Base-by-base conservation (phyloP, 2,888 invertebrate species). In the Andrena flavipes region DNA sequence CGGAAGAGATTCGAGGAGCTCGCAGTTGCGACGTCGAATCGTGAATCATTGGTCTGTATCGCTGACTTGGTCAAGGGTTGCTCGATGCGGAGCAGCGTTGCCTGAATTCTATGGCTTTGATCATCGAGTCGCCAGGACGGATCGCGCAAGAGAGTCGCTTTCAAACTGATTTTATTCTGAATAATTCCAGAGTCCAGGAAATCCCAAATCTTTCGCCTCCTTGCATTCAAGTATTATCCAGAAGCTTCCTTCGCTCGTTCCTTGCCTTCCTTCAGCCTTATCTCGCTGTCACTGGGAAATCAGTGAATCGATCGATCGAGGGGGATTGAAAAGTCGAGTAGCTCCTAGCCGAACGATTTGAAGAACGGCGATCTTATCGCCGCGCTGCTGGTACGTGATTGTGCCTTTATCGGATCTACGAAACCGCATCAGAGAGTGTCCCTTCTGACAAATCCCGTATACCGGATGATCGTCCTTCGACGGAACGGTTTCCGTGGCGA, bases 401-500 rank as follows among this genome's bases (percentile, higher is more conserved):
- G 20, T n/a, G 23, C 8, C 20, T 54, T 54, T 20, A 54, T 54
- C 54, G 54, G 30, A 26, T 26, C 30, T 3, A n/a, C 60, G 30
- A 60, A 60, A 49, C 49, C 51, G 54, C 42, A 10, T 51, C 5
- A 49, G 23, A 23, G 35, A 62, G 5, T 20, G 62, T 69, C 10
- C 10, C 10, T 29, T 16, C 16, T 3, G 42, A 13, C 54, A 26
- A 67, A 51, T 69, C 54, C 30, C 29, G 49, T 62, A 16, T n/a
- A 26, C 30, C 23, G 42, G 30, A 59, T 29, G 35, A 62, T 35
- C 6, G 33, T 33, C 26, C 30, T 33, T 2, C 60, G 29, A 68
- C 20, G 59, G 60, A 51, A 49, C 33, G n/a, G 2, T 65, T 65
- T 35, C 51, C 42, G 10, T 10, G 20, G 30, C 33, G 63, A 73